phyloP scores from a whole-genome alignment of 2,113 vertebrate species.

The Microtus richardsoni region DNA sequence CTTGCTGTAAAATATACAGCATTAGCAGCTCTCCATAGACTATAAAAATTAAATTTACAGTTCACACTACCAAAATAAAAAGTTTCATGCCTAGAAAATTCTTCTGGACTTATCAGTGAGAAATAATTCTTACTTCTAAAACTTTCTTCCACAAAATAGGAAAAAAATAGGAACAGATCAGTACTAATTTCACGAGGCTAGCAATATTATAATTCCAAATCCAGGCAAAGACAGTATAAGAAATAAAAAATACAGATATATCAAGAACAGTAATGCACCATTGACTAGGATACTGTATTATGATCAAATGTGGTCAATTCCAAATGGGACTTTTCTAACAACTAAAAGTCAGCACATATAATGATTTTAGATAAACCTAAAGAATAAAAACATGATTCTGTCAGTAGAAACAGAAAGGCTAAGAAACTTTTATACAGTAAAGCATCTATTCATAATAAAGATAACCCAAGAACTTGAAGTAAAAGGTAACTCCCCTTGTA shows the following conservation, averaged over 20 bases:
- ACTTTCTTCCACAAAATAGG: not conserved
- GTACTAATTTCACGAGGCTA: not conserved
- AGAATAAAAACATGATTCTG: not conserved
- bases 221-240: not conserved
- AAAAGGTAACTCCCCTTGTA: not conserved
- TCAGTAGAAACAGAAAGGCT: not conserved
- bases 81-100: not conserved
- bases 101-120: not conserved
- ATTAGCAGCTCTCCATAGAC: not conserved
- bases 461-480: not conserved
- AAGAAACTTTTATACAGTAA: not conserved
- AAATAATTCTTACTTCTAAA: not conserved
- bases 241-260: not conserved
- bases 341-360: not conserved
- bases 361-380: not conserved
- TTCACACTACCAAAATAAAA: slow-evolving; percentile 25
- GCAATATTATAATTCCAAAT: not conserved
- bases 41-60: not conserved
- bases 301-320: not conserved
- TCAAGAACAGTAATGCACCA: not conserved
- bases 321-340: not conserved
- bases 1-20: not conserved
- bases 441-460: not conserved
- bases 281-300: not conserved
- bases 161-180: not conserved